A percentile compares a stretch with the other conserved stretches of the same genome.
Evolutionary conservation across 2,797 vertebrate genomes (phyloP).

Genomic region (Xenopus petersii): DNA sequence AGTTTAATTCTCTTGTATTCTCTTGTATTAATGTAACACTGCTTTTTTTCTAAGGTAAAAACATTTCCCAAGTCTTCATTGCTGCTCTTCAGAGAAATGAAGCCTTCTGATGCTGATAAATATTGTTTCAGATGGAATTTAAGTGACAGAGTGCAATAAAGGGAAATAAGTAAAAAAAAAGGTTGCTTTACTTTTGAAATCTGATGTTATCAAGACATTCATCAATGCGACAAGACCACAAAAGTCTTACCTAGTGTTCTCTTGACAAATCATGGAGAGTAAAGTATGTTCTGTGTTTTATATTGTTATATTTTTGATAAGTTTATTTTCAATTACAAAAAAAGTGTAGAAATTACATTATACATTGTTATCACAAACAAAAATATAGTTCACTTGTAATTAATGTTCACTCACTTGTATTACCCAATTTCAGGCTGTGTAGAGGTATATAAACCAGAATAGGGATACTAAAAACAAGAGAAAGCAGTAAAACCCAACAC

Average conservation of each 20-base stretch:
- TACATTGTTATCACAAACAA: too few relatives aligned
- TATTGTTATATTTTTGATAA: constrained; percentile 19
- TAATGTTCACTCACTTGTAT: too few relatives aligned
- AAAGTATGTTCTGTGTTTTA: constrained; percentile 14
- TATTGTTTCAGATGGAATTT: constrained; percentile 42
- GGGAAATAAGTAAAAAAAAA: constrained; percentile 5
- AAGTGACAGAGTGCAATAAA: constrained; percentile 29
- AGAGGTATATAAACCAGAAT: too few relatives aligned
- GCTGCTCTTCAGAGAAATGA: constrained; percentile 19
- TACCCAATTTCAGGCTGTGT: too few relatives aligned
- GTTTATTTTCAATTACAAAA: constrained; percentile 20
- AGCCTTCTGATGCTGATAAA: constrained; percentile 38
- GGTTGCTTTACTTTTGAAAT: constrained; percentile 41
- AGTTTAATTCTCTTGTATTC: constrained; percentile 30
- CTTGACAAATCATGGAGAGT: constrained; percentile 30
- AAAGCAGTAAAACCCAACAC: too few relatives aligned
- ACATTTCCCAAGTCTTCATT: neutral
- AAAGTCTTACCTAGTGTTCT: constrained; percentile 40
- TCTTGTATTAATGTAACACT: constrained; percentile 30
- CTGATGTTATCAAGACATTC: constrained; percentile 45
- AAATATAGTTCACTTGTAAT: too few relatives aligned
- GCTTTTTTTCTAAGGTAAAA: constrained; percentile 13
- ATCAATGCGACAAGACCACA: constrained; percentile 46
- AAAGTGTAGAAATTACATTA: neutral
- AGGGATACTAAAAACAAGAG: too few relatives aligned